Evolutionary conservation across 2,113 vertebrate genomes (phyloP), one percentile per base, ranked within the genome.

Genomic region (Pagrus major): DNA sequence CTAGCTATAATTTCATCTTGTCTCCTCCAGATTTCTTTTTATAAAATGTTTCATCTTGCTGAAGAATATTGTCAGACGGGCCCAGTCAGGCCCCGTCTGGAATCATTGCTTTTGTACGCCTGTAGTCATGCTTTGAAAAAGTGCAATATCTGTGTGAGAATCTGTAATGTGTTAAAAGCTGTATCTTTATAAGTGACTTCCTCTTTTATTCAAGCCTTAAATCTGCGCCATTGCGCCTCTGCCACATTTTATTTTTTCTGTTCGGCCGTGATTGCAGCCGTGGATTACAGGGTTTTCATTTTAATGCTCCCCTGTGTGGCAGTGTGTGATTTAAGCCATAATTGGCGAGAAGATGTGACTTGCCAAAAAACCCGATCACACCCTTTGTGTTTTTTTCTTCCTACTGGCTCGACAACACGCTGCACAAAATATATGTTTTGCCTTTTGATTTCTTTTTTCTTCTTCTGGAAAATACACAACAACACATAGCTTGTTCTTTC

Each of bases 81-180:
- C 27, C 51, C 3, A 8, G 12, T 3, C 18, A 20, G 12, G 63
- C 65, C 37, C 1, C 5, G 54, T 69, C 21, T 44, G n/a, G 33
- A 44, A 44, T 56, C 27, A 25, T 8, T 41, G 23, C 12, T 23
- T 39, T 65, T 51, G 14, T 33, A 9, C 55, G 35, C 25, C 21
- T 31, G 39, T 41, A 41, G 29, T 25, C 55, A 47, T 54, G 76
- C 68, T 77, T 72, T 42, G 49, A 31, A 81, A 76, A 85, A 70
- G 83, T 89, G 85, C 87, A 84, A 89, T 87, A 87, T 78, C 33
- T 55, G 33, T 80, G 51, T 65, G 14, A 51, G 29, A 35, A 18
- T 64, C 44, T 21, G 49, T 41, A 46, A 20, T 64, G 51, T 59
- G 49, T 64, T 63, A 51, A 27, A 61, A 35, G 61, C 51, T 81